Conservation (phyloP, 2,797 vertebrate genomes). For the Paramormyrops hopkinsi region DNA sequence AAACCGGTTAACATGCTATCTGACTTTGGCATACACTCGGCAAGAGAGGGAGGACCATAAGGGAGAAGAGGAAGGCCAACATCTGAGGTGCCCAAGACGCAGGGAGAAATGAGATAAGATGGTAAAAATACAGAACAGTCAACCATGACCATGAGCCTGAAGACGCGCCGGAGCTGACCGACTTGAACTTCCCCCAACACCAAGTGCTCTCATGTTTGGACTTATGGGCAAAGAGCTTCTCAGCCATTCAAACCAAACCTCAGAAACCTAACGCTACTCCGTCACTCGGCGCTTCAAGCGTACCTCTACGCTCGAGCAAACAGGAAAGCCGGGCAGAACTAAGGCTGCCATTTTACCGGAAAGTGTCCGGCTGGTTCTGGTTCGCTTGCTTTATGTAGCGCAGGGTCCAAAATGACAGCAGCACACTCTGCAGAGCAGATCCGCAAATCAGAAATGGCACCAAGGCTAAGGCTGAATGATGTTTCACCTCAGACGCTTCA, state of each 20-base stretch:
- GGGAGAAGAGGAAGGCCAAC: neutral
- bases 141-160: neutral
- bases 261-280: neutral
- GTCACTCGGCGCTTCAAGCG: neutral
- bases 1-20: neutral
- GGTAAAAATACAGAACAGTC: neutral
- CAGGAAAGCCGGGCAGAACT: neutral
- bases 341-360: neutral
- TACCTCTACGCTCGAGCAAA: neutral
- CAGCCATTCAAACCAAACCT: neutral
- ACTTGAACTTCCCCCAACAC: neutral
- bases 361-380: neutral
- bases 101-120: neutral
- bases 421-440: neutral
- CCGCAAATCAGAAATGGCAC: neutral
- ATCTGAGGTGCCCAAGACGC: neutral
- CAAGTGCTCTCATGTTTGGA: neutral
- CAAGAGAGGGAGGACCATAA: neutral
- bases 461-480: neutral
- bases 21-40: neutral
- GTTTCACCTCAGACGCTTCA: neutral
- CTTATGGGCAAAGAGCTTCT: neutral
- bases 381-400: neutral
- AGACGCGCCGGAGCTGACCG: neutral
- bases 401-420: neutral